A percentile compares a stretch with the other conserved stretches of the same genome.
phyloP scores from a whole-genome alignment of 2,888 invertebrate species.

The Pseudeuparius sepicola region DNA sequence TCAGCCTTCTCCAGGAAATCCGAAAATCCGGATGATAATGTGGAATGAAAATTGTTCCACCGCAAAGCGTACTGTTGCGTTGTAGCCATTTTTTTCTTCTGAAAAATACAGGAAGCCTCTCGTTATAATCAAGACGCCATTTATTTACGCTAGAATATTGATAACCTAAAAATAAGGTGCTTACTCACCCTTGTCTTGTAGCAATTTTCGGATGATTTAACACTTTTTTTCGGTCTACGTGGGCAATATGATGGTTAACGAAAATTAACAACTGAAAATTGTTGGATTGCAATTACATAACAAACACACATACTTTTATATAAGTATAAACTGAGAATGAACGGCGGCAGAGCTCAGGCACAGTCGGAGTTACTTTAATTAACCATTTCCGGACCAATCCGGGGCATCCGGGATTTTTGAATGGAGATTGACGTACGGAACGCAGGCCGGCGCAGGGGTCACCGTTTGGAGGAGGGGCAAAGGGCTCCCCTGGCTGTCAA shows the following conservation, averaged over 20 bases:
- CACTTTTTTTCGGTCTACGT: constrained; percentile 1
- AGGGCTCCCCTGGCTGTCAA: no score
- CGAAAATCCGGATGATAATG: constrained; percentile 62
- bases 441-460: no score
- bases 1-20: constrained; percentile 61
- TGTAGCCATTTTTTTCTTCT: constrained; percentile 36
- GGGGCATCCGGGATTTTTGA: constrained; percentile 34
- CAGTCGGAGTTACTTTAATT: constrained; percentile 35
- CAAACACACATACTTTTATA: constrained; percentile 21
- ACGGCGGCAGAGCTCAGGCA: no score
- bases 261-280: constrained; percentile 1
- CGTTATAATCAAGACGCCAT: no score
- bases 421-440: no score
- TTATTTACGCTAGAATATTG: no score
- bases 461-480: no score
- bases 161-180: no score
- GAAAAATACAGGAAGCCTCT: constrained; percentile 1
- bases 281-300: constrained; percentile 28
- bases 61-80: constrained; percentile 63
- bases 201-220: constrained; percentile 2
- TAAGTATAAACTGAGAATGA: constrained; percentile 26
- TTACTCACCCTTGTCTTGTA: constrained; percentile 28
- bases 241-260: constrained; percentile 4
- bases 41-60: constrained; percentile 73
- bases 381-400: constrained; percentile 38